A percentile compares a stretch with the other conserved stretches of the same genome.
phyloP scores from a whole-genome alignment of 2,797 vertebrate genomes.

The Lepidocolaptes lacrymiger region DNA sequence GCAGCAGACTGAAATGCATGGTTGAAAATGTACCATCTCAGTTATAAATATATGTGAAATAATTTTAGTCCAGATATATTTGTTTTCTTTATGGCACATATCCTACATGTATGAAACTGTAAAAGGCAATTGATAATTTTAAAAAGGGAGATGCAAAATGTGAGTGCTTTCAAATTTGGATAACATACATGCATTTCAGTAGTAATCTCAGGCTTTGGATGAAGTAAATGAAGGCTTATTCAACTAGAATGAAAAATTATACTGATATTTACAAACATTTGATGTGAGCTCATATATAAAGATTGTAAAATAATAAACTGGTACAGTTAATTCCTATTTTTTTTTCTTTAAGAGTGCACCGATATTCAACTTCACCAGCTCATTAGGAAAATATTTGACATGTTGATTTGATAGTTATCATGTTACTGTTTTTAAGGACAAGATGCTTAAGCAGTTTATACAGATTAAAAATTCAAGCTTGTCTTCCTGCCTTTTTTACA shows the following conservation, averaged over 20 bases:
- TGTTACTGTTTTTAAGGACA: not conserved
- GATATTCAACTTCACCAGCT: not conserved
- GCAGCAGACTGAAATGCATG: not conserved
- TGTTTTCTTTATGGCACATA: not conserved
- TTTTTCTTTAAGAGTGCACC: not conserved
- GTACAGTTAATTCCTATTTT: not conserved
- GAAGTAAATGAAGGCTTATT: not conserved
- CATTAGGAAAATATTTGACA: not conserved
- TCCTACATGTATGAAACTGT: not conserved
- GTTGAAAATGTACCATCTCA: not conserved
- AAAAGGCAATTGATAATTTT: not conserved
- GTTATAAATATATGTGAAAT: not conserved
- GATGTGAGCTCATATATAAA: rapidly evolving
- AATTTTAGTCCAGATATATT: not conserved
- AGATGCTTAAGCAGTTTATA: not conserved
- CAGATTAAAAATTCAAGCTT: not conserved
- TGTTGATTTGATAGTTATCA: not conserved
- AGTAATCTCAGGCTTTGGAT: not conserved
- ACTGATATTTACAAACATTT: not conserved
- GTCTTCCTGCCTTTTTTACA: not conserved
- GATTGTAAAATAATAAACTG: not conserved
- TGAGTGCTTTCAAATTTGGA: not conserved
- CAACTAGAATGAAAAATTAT: not conserved
- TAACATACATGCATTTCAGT: not conserved
- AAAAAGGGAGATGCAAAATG: not conserved